Evolutionary conservation across 1,140 invertebrate species (phyloP).

Genomic region (Metaphire vulgaris): DNA sequence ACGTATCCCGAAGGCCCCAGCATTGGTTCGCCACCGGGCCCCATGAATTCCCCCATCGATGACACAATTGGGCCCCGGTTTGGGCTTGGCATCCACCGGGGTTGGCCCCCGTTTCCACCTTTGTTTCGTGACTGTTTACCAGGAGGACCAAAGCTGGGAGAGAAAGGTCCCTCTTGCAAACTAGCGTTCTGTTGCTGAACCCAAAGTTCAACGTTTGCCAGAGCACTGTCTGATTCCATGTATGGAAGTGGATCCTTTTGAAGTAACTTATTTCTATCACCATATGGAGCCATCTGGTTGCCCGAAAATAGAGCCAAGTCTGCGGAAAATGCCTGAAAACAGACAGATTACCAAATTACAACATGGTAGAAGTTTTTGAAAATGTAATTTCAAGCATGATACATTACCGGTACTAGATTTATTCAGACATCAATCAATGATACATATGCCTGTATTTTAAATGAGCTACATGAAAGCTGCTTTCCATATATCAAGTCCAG

Average conservation of each 20-base stretch:
- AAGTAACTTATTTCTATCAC: constrained; percentile 16
- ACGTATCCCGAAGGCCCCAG: constrained; percentile 32
- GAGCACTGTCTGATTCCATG: constrained; percentile 27
- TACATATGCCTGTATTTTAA: no score
- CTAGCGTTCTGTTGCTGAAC: constrained; percentile 48
- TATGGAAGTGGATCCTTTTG: constrained; percentile 20
- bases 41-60: constrained; percentile 33
- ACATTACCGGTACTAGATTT: no score
- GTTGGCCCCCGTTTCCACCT: not conserved
- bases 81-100: constrained; percentile 16
- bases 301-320: not conserved
- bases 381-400: no score
- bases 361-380: no score
- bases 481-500: no score
- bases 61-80: constrained; percentile 16
- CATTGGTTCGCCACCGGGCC: constrained; percentile 35
- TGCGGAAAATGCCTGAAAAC: not conserved
- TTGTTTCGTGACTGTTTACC: constrained; percentile 9
- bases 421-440: no score
- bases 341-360: no score
- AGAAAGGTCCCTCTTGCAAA: constrained; percentile 37
- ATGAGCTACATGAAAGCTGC: no score
- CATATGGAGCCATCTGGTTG: not conserved
- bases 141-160: constrained; percentile 22
- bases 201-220: constrained; percentile 43